Percentiles rank a stretch among this genome's conserved stretches.
These are phyloP conservation scores for Caenorhabditis imperialis DNA, from an alignment of 2,888 invertebrate species.

Conservation along the genomic window DNA sequence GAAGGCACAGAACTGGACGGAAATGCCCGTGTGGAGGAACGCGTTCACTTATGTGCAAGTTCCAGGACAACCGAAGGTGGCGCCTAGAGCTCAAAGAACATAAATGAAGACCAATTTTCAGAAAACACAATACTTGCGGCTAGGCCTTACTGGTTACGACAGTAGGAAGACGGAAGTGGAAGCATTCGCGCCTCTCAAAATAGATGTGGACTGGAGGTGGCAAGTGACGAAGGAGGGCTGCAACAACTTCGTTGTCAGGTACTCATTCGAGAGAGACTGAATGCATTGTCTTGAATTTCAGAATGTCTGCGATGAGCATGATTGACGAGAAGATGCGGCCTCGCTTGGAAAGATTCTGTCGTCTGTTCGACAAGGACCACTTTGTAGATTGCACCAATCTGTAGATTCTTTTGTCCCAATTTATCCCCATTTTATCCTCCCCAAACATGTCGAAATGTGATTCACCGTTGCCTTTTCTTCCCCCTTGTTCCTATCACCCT, in stretches of 20 bases:
- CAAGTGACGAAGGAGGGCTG: slow-evolving; percentile 58
- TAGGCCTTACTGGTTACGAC: slow-evolving; percentile 59
- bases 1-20: slow-evolving; percentile 49
- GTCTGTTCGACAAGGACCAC: slow-evolving; percentile 60
- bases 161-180: slow-evolving; percentile 39
- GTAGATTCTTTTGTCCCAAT: slow-evolving; percentile 25
- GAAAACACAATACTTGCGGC: slow-evolving; percentile 44
- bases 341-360: slow-evolving; percentile 61
- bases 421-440: slow-evolving; percentile 7
- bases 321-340: slow-evolving; percentile 51
- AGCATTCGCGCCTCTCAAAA: slow-evolving; percentile 64
- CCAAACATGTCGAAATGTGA: slow-evolving; percentile 44
- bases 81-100: too few species aligned
- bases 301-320: slow-evolving; percentile 67
- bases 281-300: slow-evolving; percentile 34
- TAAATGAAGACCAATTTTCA: too few species aligned
- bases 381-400: slow-evolving; percentile 65
- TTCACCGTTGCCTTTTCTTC: slow-evolving; percentile 20
- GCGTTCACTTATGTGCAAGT: slow-evolving; percentile 67
- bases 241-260: slow-evolving; percentile 67
- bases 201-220: slow-evolving; percentile 69
- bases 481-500: neutral
- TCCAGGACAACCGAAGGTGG: slow-evolving; percentile 40
- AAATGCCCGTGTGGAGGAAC: slow-evolving; percentile 63
- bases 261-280: too few species aligned